A percentile compares a stretch with the other conserved stretches of the same genome.
Conservation (phyloP, 2,113 vertebrate species). For the Thamnophis sirtalis region DNA sequence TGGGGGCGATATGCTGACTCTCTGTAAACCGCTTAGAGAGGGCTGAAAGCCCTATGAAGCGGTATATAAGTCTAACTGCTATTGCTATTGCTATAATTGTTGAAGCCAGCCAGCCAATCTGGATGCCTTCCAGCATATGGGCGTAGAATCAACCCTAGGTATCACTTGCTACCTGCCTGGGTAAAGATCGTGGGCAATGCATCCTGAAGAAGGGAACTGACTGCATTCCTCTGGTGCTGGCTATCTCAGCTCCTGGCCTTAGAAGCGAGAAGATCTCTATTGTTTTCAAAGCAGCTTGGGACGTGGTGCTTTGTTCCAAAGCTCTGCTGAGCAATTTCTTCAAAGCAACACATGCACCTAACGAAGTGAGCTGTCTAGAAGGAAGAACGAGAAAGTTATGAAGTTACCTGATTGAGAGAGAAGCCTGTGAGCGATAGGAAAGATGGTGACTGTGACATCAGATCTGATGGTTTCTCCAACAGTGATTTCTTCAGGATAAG, state of each 20-base stretch:
- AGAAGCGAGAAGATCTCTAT: neutral
- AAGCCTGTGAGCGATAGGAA: constrained; percentile 89
- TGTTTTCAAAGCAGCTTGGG: neutral
- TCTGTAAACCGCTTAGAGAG: too few relatives aligned
- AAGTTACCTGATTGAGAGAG: constrained; percentile 87
- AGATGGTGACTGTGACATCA: constrained; percentile 82
- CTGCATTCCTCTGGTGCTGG: neutral
- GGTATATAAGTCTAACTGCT: too few relatives aligned
- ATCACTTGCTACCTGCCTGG: neutral
- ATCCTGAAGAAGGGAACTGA: neutral
- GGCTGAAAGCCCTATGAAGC: too few relatives aligned
- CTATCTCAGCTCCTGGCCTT: neutral
- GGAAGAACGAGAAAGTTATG: neutral
- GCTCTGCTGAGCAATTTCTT: neutral
- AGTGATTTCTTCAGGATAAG: constrained; percentile 76
- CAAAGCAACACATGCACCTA: neutral
- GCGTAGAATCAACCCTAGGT: neutral
- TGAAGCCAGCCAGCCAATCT: neutral
- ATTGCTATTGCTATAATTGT: too few relatives aligned
- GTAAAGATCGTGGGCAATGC: neutral
- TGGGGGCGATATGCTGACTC: too few relatives aligned
- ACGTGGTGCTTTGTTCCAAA: neutral
- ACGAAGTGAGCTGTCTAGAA: neutral
- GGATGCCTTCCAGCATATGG: neutral
- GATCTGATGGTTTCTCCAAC: constrained; percentile 85